Conservation (phyloP, 2,797 vertebrate genomes). For the Onychomys arenicola region DNA sequence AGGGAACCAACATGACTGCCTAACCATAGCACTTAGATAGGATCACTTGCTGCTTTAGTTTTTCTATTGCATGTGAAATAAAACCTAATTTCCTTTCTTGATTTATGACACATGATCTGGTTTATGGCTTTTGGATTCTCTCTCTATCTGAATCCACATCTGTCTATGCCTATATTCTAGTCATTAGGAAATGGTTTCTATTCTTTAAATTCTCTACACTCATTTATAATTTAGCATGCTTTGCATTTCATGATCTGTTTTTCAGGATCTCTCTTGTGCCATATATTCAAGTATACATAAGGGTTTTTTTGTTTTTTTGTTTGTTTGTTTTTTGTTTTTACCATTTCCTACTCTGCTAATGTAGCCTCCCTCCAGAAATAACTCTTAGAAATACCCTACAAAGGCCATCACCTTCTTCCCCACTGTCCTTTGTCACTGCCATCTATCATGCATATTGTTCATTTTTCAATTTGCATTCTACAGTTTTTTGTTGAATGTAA, state of each 20-base stretch:
- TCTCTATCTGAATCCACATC: neutral
- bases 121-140: neutral
- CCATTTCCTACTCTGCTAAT: neutral
- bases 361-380: neutral
- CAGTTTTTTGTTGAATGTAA: neutral
- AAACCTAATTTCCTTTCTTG: neutral
- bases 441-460: neutral
- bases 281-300: neutral
- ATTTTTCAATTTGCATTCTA: neutral
- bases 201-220: neutral
- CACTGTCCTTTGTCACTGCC: neutral
- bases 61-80: neutral
- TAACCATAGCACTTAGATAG: neutral
- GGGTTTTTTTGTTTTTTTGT: no score
- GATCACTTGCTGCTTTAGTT: neutral
- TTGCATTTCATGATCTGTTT: neutral
- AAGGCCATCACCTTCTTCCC: fast-evolving
- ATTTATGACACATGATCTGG: neutral
- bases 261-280: neutral
- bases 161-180: neutral
- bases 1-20: neutral
- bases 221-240: neutral
- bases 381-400: neutral
- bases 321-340: no score
- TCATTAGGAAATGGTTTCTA: neutral